A percentile compares a stretch with the other conserved stretches of the same genome.
Conservation (phyloP, 1,140 invertebrate species). For the Mizuhopecten yessoensis region DNA sequence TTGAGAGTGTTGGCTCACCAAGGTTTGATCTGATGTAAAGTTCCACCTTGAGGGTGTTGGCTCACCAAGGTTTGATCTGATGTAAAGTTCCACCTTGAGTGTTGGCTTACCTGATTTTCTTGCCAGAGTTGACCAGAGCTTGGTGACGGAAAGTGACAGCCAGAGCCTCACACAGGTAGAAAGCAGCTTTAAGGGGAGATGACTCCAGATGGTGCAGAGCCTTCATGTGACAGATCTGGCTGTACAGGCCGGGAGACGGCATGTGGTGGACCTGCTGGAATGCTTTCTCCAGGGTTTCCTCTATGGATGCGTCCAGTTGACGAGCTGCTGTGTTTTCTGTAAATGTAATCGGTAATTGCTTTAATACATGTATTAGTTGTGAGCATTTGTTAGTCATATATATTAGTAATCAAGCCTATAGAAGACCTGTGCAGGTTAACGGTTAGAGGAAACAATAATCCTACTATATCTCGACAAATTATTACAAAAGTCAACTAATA, state of each 20-base stretch:
- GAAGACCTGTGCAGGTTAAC: too few species aligned
- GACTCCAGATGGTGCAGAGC: conserved; percentile 66
- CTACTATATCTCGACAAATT: too few species aligned
- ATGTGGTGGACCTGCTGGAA: conserved; percentile 67
- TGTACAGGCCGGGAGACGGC: conserved; percentile 65
- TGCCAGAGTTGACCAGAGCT: conserved; percentile 62
- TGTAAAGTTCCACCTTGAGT: too few species aligned
- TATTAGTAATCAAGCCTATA: too few species aligned
- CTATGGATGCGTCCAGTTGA: neutral
- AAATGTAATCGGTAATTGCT: neutral
- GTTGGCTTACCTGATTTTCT: conserved; percentile 71
- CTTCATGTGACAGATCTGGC: conserved; percentile 69
- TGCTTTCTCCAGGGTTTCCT: conserved; percentile 58
- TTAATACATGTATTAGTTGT: too few species aligned
- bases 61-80: too few species aligned
- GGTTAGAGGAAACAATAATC: too few species aligned
- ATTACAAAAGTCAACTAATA: too few species aligned
- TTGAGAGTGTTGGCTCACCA: too few species aligned
- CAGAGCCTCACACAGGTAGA: conserved; percentile 70
- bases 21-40: too few species aligned
- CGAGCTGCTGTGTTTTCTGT: neutral
- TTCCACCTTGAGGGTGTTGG: too few species aligned
- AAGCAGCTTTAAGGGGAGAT: conserved; percentile 66
- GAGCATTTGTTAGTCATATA: too few species aligned
- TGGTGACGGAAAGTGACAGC: conserved; percentile 77